phyloP scores from a whole-genome alignment of 2,797 vertebrate genomes.

The Sebastes paucispinis region DNA sequence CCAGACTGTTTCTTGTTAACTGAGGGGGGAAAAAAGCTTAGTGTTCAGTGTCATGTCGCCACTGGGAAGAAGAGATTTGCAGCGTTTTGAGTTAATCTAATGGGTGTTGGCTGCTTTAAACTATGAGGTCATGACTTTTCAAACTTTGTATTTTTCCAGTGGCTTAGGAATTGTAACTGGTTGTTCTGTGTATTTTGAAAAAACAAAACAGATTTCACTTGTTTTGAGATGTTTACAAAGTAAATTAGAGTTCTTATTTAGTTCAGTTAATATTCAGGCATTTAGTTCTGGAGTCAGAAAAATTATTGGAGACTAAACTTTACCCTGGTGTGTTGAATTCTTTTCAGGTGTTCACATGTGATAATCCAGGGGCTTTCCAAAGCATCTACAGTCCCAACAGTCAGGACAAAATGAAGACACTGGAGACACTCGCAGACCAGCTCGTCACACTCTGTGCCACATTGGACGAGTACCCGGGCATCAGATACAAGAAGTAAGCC shows the following conservation, averaged over 20 bases:
- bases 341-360: conserved; percentile 91
- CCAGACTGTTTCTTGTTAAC: background rate
- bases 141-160: background rate
- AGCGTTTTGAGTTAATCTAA: background rate
- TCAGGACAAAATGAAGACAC: conserved; percentile 80
- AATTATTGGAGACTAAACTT: background rate
- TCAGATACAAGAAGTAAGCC: conserved; percentile 91
- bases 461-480: conserved; percentile 93
- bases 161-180: background rate
- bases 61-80: background rate
- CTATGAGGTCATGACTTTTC: background rate
- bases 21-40: background rate
- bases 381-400: conserved; percentile 89
- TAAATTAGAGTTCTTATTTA: background rate
- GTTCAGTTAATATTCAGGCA: background rate
- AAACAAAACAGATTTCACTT: background rate
- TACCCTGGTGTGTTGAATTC: background rate
- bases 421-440: conserved; percentile 88
- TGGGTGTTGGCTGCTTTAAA: conserved; percentile 17
- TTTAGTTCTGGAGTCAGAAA: background rate
- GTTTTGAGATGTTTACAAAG: background rate
- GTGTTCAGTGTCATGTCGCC: background rate
- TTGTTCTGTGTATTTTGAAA: background rate
- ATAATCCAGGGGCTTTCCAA: conserved; percentile 88
- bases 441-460: conserved; percentile 94